Evolutionary conservation across 1,140 invertebrate genomes (phyloP), one percentile per base, ranked within the genome.

Genomic region (Hestina assimilis): DNA sequence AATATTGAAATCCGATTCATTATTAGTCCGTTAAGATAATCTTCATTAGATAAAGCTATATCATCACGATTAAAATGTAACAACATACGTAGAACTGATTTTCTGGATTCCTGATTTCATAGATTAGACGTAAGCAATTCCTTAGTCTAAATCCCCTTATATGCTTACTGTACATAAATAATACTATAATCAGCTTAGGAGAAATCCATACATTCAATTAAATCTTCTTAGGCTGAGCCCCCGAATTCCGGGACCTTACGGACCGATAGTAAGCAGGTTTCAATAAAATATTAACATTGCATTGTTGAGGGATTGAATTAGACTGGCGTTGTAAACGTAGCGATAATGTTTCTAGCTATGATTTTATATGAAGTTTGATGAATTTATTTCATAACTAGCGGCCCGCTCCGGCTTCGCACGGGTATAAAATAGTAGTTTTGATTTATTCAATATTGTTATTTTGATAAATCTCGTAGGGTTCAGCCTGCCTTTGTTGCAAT

Each of bases 201-300:
- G 69, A 59, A 66, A 77, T 69, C 75, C 70, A 79, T 79, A 79
- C 64, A 75, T 79, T 77, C 74, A 80, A 77, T 80, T 80, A 80
- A 77, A 75, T 51, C 68, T 63, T 46, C 60, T 64, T 66, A 48
- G 57, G 63, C 62, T 38, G 33, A 38, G 33, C 33, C 31, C n/a
- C 48, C 45, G 57, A 55, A 59, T 65, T 57, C 50, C 46, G 62
- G 59, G 59, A 56, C 48, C 65, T 66, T 63, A 53, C 54, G 52
- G 57, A 63, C 61, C 54, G 58, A 58, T 55, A 38, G 47, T 71
- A 69, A 71, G 66, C 67, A 60, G 68, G 66, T 75, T 79, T 71
- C 74, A 73, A 75, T 77, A 77, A 76, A 73, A 70, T 77, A 72
- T 77, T 72, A 77, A 72, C 59, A 61, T 53, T 59, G 59, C 43